Base-by-base conservation (phyloP, 2,113 vertebrate genomes). In the Pterocles orientalis region DNA sequence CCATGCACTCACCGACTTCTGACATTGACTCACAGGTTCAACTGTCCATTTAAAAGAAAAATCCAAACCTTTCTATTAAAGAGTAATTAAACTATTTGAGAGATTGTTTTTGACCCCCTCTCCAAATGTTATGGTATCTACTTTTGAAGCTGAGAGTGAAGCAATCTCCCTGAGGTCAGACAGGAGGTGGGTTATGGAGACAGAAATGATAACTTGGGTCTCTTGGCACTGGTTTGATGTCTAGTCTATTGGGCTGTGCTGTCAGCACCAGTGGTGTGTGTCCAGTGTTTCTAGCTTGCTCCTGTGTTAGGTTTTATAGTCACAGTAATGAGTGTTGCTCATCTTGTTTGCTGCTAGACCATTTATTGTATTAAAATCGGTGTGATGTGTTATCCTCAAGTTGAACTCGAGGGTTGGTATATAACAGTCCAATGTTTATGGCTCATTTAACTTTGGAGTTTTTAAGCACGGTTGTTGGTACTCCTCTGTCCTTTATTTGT, bases 191-290 rank as follows among this genome's bases (percentile, higher is more conserved):
- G 6, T 29, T 71, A 10, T 50, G 15, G 50, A 50, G 45, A 14
- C 1, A 45, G 4, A 68, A 87, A 24, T 69, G 14, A 13, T 14
- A 60, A 25, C 28, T 43, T 43, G 21, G 2, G 7, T 61, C 14
- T 76, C 19, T n/a, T 82, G 45, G 54, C 4, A 2, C 11, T 39
- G 6, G 5, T 86, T 61, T 86, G 23, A 14, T 41, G 21, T 58
- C 50, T 47, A 54, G 31, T 62, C 39, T 4, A 3, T 45, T 71
- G 29, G 21, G 12, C 31, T 25, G 10, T 50, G 16, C 31, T 57
- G 47, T 72, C 62, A 1, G 3, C 39, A 28, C 1, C 10, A 56
- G 29, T 1, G 0, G 5, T 25, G 12, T 9, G 14, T 28, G 10
- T 57, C 61, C 56, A 34, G 10, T 61, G 19, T 83, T 91, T 76